Evolutionary conservation across 2,888 invertebrate species (phyloP).

Genomic region (Morpho deidamia): DNA sequence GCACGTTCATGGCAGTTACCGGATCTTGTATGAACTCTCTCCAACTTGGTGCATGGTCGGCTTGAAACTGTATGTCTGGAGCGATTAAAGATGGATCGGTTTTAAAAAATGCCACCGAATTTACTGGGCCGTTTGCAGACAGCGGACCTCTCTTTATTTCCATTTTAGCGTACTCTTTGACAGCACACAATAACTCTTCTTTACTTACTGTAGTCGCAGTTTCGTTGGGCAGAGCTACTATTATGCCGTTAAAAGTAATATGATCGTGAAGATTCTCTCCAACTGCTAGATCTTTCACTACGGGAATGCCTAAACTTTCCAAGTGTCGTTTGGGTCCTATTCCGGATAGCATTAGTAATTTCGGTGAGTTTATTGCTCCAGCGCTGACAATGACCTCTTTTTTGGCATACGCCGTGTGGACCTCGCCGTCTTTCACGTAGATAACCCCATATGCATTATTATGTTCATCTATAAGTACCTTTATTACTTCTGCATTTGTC

Average conservation of each 20-base stretch:
- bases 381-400: conserved; percentile 55
- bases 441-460: conserved; percentile 49
- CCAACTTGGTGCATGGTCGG: conserved; percentile 60
- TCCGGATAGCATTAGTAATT: conserved; percentile 56
- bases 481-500: conserved; percentile 70
- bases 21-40: conserved; percentile 76
- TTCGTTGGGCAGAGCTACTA: conserved; percentile 70
- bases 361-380: conserved; percentile 51
- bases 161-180: conserved; percentile 49
- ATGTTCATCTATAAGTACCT: conserved; percentile 73
- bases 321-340: conserved; percentile 52
- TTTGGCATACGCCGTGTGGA: conserved; percentile 40
- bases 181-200: conserved; percentile 50
- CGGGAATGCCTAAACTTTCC: conserved; percentile 36
- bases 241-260: conserved; percentile 58
- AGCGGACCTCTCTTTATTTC: conserved; percentile 64
- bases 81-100: conserved; percentile 60
- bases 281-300: conserved; percentile 48
- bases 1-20: conserved; percentile 42
- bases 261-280: conserved; percentile 63
- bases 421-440: conserved; percentile 34
- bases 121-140: conserved; percentile 72
- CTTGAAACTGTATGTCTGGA: conserved; percentile 81
- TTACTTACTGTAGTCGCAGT: conserved; percentile 60
- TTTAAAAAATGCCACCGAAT: conserved; percentile 77